Evolutionary conservation across 2,888 invertebrate species (phyloP), one percentile per base, ranked within the genome.

Genomic region (Apotomis betuletana): DNA sequence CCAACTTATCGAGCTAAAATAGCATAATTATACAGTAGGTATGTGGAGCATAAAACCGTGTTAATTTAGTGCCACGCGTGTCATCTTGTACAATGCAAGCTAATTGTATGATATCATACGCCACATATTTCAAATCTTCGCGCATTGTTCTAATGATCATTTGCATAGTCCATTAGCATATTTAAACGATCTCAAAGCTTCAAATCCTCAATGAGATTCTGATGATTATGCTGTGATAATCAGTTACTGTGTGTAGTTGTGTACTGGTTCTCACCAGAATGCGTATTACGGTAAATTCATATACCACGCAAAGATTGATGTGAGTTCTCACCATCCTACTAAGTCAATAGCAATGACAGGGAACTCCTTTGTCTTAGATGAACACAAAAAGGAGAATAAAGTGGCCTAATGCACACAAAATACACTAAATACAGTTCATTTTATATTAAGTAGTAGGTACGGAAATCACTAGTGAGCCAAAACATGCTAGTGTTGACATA

Each of bases 51-150:
- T 54, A 61, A 49, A 73, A 68, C 70, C 68, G 67, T 67, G 74
- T 75, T 76, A 74, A 77, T 76, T 74, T 77, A 72, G 15, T 61
- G 57, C 69, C 67, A 73, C 75, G 73, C 73, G 73, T 70, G 44
- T 62, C 63, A 63, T 51, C 61, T 61, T 54, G 54, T 38, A 60
- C 59, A 58, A 65, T 65, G 55, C 63, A 59, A 59, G 67, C 55
- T 67, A 67, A 71, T 61, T 67, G 67, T 13, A 71, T 71, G 67
- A 67, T 70, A 70, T 70, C 70, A 67, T 70, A 46, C 54, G 59
- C 52, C 54, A 54, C 64, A 54, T 64, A 44, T 27, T 59, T 59
- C n/a, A 44, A 59, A 70, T 64, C 54, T 46, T 60, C 36, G 5
- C 27, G 52, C 52, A 67, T 68, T 61, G 68, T 69, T 62, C 61